Percentiles rank a stretch among this genome's conserved stretches.
phyloP scores from a whole-genome alignment of 2,113 vertebrate genomes.

The Varanus komodoensis region DNA sequence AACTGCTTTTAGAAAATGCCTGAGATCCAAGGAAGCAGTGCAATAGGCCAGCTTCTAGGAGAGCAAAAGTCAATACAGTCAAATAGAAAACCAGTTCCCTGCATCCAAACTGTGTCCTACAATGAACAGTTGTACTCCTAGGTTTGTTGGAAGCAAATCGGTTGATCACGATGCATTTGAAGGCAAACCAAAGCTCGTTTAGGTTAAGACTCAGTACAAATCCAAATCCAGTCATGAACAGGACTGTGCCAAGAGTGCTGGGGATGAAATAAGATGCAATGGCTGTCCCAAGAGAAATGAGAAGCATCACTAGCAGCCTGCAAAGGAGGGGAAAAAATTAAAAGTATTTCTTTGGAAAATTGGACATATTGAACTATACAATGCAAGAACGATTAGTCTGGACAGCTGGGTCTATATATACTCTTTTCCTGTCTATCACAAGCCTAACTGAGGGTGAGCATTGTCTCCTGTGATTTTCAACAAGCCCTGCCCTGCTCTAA shows the following conservation, averaged over 20 bases:
- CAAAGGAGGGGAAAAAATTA: constrained; percentile 62
- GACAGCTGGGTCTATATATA: background rate
- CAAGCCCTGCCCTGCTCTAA: background rate
- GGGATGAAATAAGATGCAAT: constrained; percentile 92
- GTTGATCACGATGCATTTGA: constrained; percentile 73
- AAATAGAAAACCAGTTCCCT: constrained; percentile 84
- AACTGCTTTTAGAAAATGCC: constrained; percentile 72
- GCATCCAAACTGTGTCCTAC: constrained; percentile 81
- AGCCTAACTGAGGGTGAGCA: background rate
- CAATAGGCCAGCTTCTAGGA: constrained; percentile 86
- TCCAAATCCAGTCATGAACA: constrained; percentile 92
- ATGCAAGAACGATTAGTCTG: background rate
- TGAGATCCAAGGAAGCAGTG: constrained; percentile 82
- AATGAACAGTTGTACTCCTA: constrained; percentile 61
- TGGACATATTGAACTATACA: background rate
- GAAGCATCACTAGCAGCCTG: constrained; percentile 94
- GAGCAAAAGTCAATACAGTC: constrained; percentile 79
- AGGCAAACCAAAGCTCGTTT: constrained; percentile 81
- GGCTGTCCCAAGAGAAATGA: constrained; percentile 84
- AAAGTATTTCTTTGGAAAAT: constrained; percentile 66
- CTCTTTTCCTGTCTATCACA: background rate
- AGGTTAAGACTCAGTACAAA: constrained; percentile 95
- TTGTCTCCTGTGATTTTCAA: background rate
- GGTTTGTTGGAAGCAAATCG: constrained; percentile 66
- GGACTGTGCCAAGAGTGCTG: constrained; percentile 87